Evolutionary conservation across 2,888 invertebrate genomes (phyloP).

Genomic region (Rutpela maculata): DNA sequence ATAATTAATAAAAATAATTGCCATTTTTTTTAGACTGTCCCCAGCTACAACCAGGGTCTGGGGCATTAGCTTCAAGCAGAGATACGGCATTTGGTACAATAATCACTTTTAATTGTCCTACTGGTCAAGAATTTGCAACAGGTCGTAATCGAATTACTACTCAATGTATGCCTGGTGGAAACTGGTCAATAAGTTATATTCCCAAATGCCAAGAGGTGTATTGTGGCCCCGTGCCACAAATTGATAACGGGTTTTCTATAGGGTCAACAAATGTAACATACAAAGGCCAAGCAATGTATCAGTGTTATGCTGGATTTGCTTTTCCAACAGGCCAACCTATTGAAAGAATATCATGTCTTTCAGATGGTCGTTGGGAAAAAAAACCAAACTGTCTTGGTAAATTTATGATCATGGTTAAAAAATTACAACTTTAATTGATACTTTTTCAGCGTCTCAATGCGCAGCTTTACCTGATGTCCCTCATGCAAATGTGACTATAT

Average conservation of each 20-base stretch:
- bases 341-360: slow-evolving; percentile 91
- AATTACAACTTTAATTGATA: neutral
- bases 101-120: slow-evolving; percentile 93
- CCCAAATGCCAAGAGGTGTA: slow-evolving; percentile 97
- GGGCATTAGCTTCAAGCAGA: slow-evolving; percentile 92
- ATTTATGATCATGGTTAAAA: slow-evolving; percentile 43
- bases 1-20: neutral
- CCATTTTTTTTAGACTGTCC: slow-evolving; percentile 85
- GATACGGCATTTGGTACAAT: slow-evolving; percentile 94
- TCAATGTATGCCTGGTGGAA: slow-evolving; percentile 91
- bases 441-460: slow-evolving; percentile 89
- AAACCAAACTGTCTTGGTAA: slow-evolving; percentile 92
- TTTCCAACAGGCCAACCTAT: slow-evolving; percentile 92
- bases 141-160: slow-evolving; percentile 90
- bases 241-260: slow-evolving; percentile 97
- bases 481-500: slow-evolving; percentile 89
- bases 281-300: slow-evolving; percentile 94
- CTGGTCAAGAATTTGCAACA: slow-evolving; percentile 95
- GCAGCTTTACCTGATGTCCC: slow-evolving; percentile 90
- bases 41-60: slow-evolving; percentile 87
- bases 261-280: slow-evolving; percentile 97
- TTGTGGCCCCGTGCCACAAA: slow-evolving; percentile 98
- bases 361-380: slow-evolving; percentile 94
- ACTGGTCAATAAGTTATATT: slow-evolving; percentile 94
- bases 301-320: slow-evolving; percentile 97